Percentiles rank a stretch among this genome's conserved stretches.
phyloP scores from a whole-genome alignment of 2,797 vertebrate genomes.

The Garrulus glandarius region DNA sequence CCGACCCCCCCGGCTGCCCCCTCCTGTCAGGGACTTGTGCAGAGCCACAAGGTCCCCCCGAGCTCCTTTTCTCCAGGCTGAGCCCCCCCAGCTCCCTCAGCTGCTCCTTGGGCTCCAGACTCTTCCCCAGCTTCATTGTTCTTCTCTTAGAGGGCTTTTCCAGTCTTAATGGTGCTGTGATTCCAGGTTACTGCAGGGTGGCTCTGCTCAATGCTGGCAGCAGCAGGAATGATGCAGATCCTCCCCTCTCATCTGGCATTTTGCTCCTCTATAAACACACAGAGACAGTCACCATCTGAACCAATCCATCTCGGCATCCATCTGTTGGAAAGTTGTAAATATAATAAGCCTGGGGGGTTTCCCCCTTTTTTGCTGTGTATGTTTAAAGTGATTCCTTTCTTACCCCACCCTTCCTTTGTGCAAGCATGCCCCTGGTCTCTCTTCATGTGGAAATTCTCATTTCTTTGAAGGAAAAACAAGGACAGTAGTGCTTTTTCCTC shows the following conservation, averaged over 20 bases:
- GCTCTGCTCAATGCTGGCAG: background rate
- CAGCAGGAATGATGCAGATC: background rate
- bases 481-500: background rate
- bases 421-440: background rate
- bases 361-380: background rate
- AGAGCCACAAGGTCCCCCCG: background rate
- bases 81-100: background rate
- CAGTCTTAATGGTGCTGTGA: background rate
- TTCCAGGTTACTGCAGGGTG: background rate
- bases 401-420: background rate
- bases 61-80: background rate
- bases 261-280: background rate
- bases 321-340: background rate
- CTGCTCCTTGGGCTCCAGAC: background rate
- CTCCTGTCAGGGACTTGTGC: background rate
- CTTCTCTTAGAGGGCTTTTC: background rate
- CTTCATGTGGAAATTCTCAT: background rate
- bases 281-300: background rate
- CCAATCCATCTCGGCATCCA: background rate
- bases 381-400: background rate
- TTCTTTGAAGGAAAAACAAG: background rate
- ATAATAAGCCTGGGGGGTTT: background rate
- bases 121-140: background rate
- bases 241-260: background rate
- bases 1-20: rapidly evolving